These are phyloP conservation scores for Gryllus longicercus DNA, from an alignment of 2,888 invertebrate genomes.

Conservation along the genomic window DNA sequence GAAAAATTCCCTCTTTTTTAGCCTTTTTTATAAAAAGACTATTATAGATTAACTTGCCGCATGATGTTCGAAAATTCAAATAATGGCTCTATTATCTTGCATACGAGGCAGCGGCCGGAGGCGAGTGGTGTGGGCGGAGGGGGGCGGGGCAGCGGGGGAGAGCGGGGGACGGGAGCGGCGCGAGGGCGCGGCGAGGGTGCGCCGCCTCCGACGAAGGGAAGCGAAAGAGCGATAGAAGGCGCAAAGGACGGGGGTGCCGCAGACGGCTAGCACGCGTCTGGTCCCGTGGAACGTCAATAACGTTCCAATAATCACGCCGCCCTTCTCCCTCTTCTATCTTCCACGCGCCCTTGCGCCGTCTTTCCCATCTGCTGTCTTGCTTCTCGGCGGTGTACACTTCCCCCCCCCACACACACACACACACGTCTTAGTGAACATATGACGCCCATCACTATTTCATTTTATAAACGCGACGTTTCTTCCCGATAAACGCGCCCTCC, in stretches of 20 bases:
- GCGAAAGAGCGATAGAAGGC: too few species aligned
- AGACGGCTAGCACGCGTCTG: too few species aligned
- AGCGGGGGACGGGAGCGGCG: background rate
- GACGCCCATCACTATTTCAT: too few species aligned
- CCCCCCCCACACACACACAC: too few species aligned
- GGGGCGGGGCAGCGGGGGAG: background rate
- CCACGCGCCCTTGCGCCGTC: too few species aligned
- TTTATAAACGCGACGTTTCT: background rate
- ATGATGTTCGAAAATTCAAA: constrained; percentile 11
- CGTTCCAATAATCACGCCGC: too few species aligned
- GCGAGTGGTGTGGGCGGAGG: background rate
- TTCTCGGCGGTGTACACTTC: too few species aligned
- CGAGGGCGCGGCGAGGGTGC: background rate
- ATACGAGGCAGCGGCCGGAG: background rate
- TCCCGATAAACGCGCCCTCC: background rate
- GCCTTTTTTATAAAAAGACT: constrained; percentile 1
- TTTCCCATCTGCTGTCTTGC: too few species aligned
- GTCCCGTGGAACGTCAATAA: too few species aligned
- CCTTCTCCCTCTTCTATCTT: too few species aligned
- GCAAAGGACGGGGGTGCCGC: too few species aligned
- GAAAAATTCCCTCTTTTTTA: constrained; percentile 3
- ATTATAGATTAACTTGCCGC: constrained; percentile 17
- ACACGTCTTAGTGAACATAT: too few species aligned
- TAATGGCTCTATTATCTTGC: constrained; percentile 17
- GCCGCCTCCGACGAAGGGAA: background rate